Evolutionary conservation across 2,113 vertebrate genomes (phyloP).

Genomic region (Chascanopsetta lugubris): DNA sequence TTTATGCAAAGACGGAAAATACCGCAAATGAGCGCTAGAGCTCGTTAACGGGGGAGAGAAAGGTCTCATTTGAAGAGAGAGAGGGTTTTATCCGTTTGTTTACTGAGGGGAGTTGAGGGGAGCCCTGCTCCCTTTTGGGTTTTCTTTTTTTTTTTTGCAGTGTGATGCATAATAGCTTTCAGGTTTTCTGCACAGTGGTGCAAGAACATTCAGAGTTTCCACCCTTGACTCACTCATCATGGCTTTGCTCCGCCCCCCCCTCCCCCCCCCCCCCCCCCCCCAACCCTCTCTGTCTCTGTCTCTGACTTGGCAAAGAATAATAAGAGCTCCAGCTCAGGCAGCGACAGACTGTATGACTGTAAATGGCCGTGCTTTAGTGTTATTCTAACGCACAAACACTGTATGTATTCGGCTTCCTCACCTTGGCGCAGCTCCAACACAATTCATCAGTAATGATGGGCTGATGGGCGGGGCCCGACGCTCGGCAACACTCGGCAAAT

Average conservation of each 20-base stretch:
- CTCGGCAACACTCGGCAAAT: conserved; percentile 3
- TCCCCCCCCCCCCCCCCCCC: conserved; percentile 26
- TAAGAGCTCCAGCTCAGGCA: conserved; percentile 42
- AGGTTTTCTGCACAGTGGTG: conserved; percentile 77
- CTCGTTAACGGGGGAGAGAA: conserved; percentile 33
- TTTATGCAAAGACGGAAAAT: conserved; percentile 64
- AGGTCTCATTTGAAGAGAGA: conserved; percentile 39
- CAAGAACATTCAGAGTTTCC: conserved; percentile 83
- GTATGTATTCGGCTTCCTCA: conserved; percentile 9
- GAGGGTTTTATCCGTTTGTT: conserved; percentile 41
- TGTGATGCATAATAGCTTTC: conserved; percentile 75
- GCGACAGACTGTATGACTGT: conserved; percentile 31
- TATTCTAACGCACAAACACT: conserved; percentile 26
- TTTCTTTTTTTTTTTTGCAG: conserved; percentile 71
- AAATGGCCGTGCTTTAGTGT: conserved; percentile 3
- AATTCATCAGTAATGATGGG: conserved; percentile 13
- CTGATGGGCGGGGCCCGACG: conserved; percentile 39
- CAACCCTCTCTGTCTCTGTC: conserved; percentile 19
- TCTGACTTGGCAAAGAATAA: conserved; percentile 29
- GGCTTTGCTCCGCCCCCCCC: conserved; percentile 22
- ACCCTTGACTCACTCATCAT: conserved; percentile 70
- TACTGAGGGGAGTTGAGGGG: conserved; percentile 46
- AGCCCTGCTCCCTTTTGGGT: conserved; percentile 44
- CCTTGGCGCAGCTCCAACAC: background rate
- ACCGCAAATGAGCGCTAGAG: conserved; percentile 51